Evolutionary conservation across 2,888 invertebrate species (phyloP), one percentile per base, ranked within the genome.

Genomic region (Beris chalybata): DNA sequence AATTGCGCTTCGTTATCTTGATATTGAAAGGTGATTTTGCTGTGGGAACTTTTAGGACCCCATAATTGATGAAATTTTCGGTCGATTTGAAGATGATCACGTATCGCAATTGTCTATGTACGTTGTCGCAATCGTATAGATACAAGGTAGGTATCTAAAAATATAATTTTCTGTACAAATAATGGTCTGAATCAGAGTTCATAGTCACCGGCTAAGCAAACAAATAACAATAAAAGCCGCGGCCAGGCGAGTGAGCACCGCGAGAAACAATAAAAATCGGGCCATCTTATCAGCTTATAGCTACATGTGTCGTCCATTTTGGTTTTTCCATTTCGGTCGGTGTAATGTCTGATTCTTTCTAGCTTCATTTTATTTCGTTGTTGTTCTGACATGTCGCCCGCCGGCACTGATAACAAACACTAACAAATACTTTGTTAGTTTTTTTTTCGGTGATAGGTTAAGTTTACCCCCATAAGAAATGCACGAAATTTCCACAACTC

Each of bases 291-390:
- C 66, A 66, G 56, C 53, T 55, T 31, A 54, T 61, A 43, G 44
- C 29, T 55, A 55, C 45, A 54, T 47, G 55, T 63, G 61, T 55
- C 66, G 66, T 66, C 66, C 66, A 66, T 61, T 66, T 63, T 61
- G 54, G 55, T 32, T 64, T 64, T 64, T 47, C 44, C 56, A 15
- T 6, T 15, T 9, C 31, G 30, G 31, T 53, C 64, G 31, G 22
- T 61, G 32, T 48, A 52, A 43, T 50, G 15, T 22, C 2, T 31
- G 53, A 32, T 53, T 53, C 13, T 12, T 31, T 48, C 45, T 12
- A 50, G 29, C 15, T 22, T 52, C 38, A 38, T 63, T 38, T 15
- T 32, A 29, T 53, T 30, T 64, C 32, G 30, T 29, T 50, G 7
- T 38, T 38, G 5, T 9, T 38, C 5, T 38, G 38, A 22, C 56